Percentiles rank a stretch among this genome's conserved stretches.
Evolutionary conservation across 2,113 vertebrate genomes (phyloP).

Genomic region (Phalacrocorax brasilianus): DNA sequence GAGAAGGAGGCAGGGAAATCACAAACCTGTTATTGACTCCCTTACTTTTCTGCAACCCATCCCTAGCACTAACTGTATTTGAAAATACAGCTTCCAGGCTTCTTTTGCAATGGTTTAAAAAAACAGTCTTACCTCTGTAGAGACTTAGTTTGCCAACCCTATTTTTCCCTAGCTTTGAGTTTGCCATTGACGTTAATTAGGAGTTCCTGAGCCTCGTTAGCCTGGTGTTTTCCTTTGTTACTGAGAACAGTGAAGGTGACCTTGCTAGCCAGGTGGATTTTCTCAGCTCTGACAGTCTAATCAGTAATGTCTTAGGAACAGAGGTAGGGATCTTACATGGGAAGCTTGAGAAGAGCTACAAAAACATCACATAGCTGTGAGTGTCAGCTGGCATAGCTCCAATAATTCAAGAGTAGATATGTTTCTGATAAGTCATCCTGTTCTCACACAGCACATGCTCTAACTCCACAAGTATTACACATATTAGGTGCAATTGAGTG

Average conservation of each 20-base stretch:
- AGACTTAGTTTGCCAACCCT: background rate
- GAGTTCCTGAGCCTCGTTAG: conserved; percentile 16
- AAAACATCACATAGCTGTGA: conserved; percentile 14
- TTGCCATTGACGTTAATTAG: conserved; percentile 24
- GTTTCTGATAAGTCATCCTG: background rate
- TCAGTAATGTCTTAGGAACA: conserved; percentile 52
- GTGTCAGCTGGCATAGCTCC: conserved; percentile 1
- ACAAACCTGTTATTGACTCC: background rate
- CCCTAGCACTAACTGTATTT: conserved; percentile 34
- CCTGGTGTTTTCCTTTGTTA: conserved; percentile 24
- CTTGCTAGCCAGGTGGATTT: conserved; percentile 39
- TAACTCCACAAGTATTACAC: background rate
- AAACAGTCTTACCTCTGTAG: background rate
- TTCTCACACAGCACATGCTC: background rate
- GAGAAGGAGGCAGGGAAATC: background rate
- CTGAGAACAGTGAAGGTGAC: conserved; percentile 18
- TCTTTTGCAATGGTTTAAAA: background rate
- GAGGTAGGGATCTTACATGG: background rate
- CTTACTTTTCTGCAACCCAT: conserved; percentile 5
- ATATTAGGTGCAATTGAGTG: background rate
- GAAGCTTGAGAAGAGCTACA: conserved; percentile 31
- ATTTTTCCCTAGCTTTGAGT: conserved; percentile 26
- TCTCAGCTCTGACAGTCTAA: conserved; percentile 49
- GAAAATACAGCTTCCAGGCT: conserved; percentile 20
- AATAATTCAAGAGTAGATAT: background rate